Evolutionary conservation across 2,888 invertebrate species (phyloP).

Genomic region (Synanthedon tipuliformis): DNA sequence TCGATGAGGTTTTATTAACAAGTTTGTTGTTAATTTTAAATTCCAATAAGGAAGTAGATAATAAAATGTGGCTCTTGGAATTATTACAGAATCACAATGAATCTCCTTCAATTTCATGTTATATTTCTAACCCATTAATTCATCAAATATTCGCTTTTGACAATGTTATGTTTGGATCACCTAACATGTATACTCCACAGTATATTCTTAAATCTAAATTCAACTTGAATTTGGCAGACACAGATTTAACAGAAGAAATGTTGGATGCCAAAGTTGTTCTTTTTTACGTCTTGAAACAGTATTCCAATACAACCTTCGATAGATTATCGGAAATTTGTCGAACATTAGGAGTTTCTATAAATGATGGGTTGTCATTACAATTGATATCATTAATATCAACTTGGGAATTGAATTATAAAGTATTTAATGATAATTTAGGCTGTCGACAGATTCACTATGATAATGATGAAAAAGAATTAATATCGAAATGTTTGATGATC

Average conservation of each 20-base stretch:
- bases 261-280: constrained; percentile 59
- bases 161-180: constrained; percentile 28
- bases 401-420: constrained; percentile 55
- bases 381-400: constrained; percentile 46
- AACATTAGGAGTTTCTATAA: constrained; percentile 41
- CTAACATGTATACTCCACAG: constrained; percentile 44
- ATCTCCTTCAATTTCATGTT: constrained; percentile 29
- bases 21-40: constrained; percentile 35
- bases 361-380: constrained; percentile 54
- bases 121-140: constrained; percentile 34
- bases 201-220: constrained; percentile 52
- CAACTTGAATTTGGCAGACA: constrained; percentile 52
- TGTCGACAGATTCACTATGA: constrained; percentile 33
- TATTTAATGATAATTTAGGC: constrained; percentile 36
- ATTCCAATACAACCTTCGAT: constrained; percentile 38
- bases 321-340: constrained; percentile 43
- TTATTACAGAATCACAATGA: constrained; percentile 43
- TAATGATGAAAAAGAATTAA: constrained; percentile 32
- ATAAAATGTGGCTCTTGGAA: constrained; percentile 36
- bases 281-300: constrained; percentile 50
- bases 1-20: constrained; percentile 48
- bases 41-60: constrained; percentile 21
- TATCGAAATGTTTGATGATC: constrained; percentile 38
- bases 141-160: constrained; percentile 37
- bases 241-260: constrained; percentile 57